Evolutionary conservation across 2,113 vertebrate genomes (phyloP), one percentile per base, ranked within the genome.

Genomic region (Numenius arquata): DNA sequence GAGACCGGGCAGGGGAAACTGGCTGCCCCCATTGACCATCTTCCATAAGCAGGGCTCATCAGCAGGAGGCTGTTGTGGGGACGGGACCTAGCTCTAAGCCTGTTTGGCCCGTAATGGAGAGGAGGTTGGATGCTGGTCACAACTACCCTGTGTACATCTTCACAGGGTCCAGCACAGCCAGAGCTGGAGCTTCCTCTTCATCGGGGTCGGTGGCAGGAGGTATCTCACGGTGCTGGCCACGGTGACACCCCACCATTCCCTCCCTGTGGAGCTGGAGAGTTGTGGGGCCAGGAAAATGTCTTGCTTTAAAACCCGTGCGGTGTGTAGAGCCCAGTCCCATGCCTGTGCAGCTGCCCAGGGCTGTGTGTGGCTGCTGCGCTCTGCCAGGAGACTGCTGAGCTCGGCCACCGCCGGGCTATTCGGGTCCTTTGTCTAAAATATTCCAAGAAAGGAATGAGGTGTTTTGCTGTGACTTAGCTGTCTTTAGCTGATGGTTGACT

Each of bases 381-480:
- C 0, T 43, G 10, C 43, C 5, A 2, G 61, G 30, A 38, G 7
- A 1, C 50, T 17, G 13, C 22, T 61, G 12, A 47, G 0, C 59
- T 73, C 3, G 0, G 62, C 19, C 47, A 12, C 0, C 0, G 27
- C 29, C 2, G 0, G 50, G 11, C 62, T 83, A 3, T 47, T 66
- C 1, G 2, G 61, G 70, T 68, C 20, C 23, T n/a, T 48, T 7
- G 10, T 29, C 74, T 79, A 26, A 82, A 65, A 41, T 79, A 58
- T 8, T 85, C 22, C 36, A 22, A 58, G 86, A 58, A 62, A 53
- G n/a, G 20, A 72, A 72, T 2, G 5, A 90, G 45, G 6, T 65
- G 50, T 72, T 85, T 68, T 73, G 45, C 74, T 76, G 1, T 55
- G 41, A 62, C n/a, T 79, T 90, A 32, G 19, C 80, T 67, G 43